Percentiles rank a stretch among this genome's conserved stretches.
Conservation (phyloP, 2,797 vertebrate species). For the Galaxias olidus region DNA sequence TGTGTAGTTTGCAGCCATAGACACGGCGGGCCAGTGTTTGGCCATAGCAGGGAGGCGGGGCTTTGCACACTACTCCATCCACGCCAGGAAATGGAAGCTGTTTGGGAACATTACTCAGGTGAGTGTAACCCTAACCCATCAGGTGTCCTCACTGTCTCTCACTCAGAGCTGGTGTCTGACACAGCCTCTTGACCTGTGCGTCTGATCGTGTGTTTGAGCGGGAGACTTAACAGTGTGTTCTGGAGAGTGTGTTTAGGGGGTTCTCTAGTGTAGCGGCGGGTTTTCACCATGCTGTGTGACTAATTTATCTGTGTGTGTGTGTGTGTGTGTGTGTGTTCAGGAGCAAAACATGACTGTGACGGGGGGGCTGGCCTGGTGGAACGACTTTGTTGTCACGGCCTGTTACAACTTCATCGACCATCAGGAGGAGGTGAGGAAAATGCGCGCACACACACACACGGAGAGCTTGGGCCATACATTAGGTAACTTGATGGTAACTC, state of each 20-base stretch:
- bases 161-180: too few species aligned
- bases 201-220: background rate
- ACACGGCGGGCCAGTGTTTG: constrained; percentile 93
- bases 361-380: constrained; percentile 97
- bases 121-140: too few species aligned
- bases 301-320: constrained; percentile 11
- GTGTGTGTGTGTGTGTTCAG: constrained; percentile 59
- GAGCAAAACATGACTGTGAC: constrained; percentile 98
- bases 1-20: constrained; percentile 92
- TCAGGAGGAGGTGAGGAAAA: constrained; percentile 89
- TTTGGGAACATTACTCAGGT: constrained; percentile 99
- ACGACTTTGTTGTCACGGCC: constrained; percentile 93
- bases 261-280: background rate
- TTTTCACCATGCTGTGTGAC: background rate
- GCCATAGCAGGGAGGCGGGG: constrained; percentile 94
- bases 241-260: too few species aligned
- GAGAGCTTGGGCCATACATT: too few species aligned
- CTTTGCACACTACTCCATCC: constrained; percentile 97
- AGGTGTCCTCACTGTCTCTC: too few species aligned
- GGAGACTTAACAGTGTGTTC: background rate
- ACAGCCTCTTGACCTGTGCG: too few species aligned
- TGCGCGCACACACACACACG: background rate
- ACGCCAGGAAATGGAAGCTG: constrained; percentile 97
- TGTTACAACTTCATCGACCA: constrained; percentile 95
- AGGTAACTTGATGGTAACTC: too few species aligned